Percentiles rank a stretch among this genome's conserved stretches.
Conservation (phyloP, 2,888 invertebrate genomes). For the Catocala sponsa region DNA sequence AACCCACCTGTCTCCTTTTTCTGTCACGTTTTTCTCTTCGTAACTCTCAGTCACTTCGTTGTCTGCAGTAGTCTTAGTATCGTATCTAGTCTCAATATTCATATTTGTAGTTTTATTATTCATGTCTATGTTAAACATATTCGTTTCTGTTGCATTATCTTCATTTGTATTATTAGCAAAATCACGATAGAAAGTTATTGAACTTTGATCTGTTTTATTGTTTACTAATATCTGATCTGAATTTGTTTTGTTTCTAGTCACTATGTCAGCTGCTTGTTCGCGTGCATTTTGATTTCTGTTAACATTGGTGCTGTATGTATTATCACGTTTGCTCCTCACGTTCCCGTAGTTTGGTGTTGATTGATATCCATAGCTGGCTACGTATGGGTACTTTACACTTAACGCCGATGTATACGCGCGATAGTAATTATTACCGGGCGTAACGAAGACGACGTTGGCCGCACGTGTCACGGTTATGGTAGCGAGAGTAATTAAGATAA, state of each 20-base stretch:
- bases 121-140: slow-evolving; percentile 1
- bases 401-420: slow-evolving; percentile 4
- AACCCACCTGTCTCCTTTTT: slow-evolving; percentile 39
- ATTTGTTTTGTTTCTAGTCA: neutral
- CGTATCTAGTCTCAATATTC: slow-evolving; percentile 1
- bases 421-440: slow-evolving; percentile 20
- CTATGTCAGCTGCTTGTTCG: neutral
- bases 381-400: neutral
- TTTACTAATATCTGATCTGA: neutral
- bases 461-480: slow-evolving; percentile 26
- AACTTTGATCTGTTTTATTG: slow-evolving; percentile 9
- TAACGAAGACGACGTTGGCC: slow-evolving; percentile 17
- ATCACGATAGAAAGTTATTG: slow-evolving; percentile 10
- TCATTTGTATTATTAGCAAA: slow-evolving; percentile 7
- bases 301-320: neutral
- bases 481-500: slow-evolving; percentile 21
- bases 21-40: slow-evolving; percentile 1
- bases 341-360: slow-evolving; percentile 20
- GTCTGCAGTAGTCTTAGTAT: slow-evolving; percentile 21
- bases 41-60: slow-evolving; percentile 27
- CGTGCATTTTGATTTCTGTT: neutral
- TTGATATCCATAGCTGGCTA: slow-evolving; percentile 21
- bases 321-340: slow-evolving; percentile 7
- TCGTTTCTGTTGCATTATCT: slow-evolving; percentile 10
- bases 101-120: slow-evolving; percentile 1